These are phyloP conservation scores for Perccottus glenii DNA, from an alignment of 2,113 vertebrate species.

Conservation along the genomic window DNA sequence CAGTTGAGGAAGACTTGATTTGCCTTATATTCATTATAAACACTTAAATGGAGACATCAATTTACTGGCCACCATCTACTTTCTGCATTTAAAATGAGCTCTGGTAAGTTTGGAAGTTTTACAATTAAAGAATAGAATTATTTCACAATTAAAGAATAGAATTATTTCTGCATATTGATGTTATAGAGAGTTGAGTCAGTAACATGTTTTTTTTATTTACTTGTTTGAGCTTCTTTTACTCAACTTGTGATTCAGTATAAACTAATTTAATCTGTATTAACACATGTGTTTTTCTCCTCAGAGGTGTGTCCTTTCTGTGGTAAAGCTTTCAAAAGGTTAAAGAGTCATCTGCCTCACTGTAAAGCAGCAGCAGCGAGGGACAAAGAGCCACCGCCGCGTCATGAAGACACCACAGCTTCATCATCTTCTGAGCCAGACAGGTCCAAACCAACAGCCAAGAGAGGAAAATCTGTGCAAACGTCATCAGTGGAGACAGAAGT, in stretches of 20 bases:
- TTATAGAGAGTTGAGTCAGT: no score
- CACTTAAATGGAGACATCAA: background rate
- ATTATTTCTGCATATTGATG: no score
- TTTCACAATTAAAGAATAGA: no score
- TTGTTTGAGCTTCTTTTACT: no score
- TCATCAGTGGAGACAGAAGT: background rate
- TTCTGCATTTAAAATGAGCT: slow-evolving; percentile 44
- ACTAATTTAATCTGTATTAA: background rate
- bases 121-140: no score
- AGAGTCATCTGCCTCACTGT: slow-evolving; percentile 87
- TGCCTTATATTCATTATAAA: background rate
- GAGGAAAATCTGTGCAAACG: background rate
- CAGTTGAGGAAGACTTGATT: no score
- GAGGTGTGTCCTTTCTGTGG: slow-evolving; percentile 87
- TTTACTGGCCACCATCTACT: slow-evolving; percentile 6
- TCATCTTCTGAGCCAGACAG: background rate
- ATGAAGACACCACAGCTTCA: background rate
- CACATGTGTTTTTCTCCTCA: slow-evolving; percentile 21
- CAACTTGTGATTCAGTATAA: no score
- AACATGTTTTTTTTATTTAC: no score
- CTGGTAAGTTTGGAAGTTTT: slow-evolving; percentile 36
- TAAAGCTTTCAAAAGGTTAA: slow-evolving; percentile 86
- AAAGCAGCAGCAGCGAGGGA: slow-evolving; percentile 57
- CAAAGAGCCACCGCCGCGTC: slow-evolving; percentile 12
- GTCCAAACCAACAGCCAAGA: background rate